Evolutionary conservation across 2,113 vertebrate species (phyloP).

Genomic region (Todiramphus chloris): DNA sequence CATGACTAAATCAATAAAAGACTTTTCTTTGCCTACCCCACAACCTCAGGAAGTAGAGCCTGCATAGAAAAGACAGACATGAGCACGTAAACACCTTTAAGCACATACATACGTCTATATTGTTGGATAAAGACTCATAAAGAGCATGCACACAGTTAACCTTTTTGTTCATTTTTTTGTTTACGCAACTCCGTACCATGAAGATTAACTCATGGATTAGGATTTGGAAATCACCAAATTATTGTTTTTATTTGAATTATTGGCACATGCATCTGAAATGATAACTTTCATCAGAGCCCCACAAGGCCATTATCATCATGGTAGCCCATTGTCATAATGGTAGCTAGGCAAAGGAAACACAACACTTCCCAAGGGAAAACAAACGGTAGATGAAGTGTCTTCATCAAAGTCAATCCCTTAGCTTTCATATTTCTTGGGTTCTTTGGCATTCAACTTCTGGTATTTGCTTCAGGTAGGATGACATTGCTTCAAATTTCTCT

Average conservation of each 20-base stretch:
- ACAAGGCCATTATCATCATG: background rate
- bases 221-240: background rate
- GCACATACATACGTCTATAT: background rate
- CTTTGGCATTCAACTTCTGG: background rate
- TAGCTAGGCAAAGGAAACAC: background rate
- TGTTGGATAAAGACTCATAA: background rate
- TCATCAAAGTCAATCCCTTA: background rate
- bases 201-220: background rate
- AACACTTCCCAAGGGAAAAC: background rate
- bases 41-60: background rate
- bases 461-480: background rate
- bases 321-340: background rate
- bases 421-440: background rate
- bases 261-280: background rate
- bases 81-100: background rate
- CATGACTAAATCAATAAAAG: background rate
- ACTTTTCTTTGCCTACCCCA: background rate
- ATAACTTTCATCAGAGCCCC: background rate
- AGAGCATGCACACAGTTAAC: fast-evolving
- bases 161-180: background rate
- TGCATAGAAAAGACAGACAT: background rate
- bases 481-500: background rate
- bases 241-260: background rate
- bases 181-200: background rate
- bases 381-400: background rate